Conservation (phyloP, 2,113 vertebrate genomes). For the Trochalopteron elliotii region DNA sequence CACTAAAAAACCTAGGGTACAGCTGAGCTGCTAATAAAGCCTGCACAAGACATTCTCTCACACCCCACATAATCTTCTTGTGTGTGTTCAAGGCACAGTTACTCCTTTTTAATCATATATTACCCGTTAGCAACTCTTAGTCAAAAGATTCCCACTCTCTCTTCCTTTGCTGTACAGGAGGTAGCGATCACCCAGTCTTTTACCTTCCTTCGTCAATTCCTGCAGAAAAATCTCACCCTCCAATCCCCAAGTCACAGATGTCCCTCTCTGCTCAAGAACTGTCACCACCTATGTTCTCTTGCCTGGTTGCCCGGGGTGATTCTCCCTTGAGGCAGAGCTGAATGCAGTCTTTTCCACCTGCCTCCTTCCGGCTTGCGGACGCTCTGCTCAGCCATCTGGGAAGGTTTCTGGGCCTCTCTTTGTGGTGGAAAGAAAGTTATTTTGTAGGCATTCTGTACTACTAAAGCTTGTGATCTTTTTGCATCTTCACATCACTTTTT, state of each 20-base stretch:
- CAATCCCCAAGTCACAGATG: background rate
- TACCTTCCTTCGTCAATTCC: background rate
- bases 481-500: background rate
- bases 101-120: conserved; percentile 32
- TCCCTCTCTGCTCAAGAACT: background rate
- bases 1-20: background rate
- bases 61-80: background rate
- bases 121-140: background rate
- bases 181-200: background rate
- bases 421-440: background rate
- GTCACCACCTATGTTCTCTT: background rate
- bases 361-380: background rate
- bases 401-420: background rate
- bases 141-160: background rate
- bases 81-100: background rate
- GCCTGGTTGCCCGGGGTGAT: background rate
- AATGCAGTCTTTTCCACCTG: background rate
- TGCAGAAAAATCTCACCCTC: background rate
- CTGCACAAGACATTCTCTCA: conserved; percentile 2
- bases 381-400: rapidly evolving
- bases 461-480: background rate
- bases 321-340: background rate
- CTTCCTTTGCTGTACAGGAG: background rate
- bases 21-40: conserved; percentile 32
- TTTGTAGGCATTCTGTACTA: background rate